Evolutionary conservation across 2,888 invertebrate species (phyloP).

Genomic region (Drosophila testacea): DNA sequence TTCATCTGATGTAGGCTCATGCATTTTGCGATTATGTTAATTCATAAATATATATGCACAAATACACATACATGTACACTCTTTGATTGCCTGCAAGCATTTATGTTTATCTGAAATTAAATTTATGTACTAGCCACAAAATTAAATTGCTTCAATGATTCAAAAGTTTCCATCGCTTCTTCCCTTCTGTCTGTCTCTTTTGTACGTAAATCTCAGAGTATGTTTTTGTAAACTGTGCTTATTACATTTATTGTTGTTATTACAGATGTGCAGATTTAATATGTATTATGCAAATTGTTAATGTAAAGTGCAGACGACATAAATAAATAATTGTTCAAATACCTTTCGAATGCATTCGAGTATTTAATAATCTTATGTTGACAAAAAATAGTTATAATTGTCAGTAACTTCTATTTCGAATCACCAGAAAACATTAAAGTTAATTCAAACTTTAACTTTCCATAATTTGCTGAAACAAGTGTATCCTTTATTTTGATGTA

Average conservation of each 20-base stretch:
- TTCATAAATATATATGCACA: constrained; percentile 14
- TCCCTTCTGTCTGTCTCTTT: neutral
- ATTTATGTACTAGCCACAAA: constrained; percentile 34
- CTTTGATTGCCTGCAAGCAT: constrained; percentile 12
- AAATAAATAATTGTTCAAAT: constrained; percentile 11
- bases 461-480: no score
- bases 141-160: constrained; percentile 17
- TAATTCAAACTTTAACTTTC: no score
- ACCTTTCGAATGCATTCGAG: neutral
- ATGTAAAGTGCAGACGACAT: constrained; percentile 1
- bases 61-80: neutral
- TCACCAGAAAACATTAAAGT: no score
- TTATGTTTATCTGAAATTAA: constrained; percentile 52
- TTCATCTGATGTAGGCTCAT: constrained; percentile 24
- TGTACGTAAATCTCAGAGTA: constrained; percentile 5
- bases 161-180: neutral
- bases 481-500: no score
- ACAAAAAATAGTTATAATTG: neutral
- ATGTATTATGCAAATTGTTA: constrained; percentile 29
- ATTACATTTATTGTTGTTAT: constrained; percentile 20
- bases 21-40: constrained; percentile 67
- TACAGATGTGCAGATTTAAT: constrained; percentile 24
- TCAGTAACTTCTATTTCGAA: neutral
- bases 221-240: constrained; percentile 8
- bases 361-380: neutral